Evolutionary conservation across 1,140 invertebrate species (phyloP).

Genomic region (Zaprionus taronus): DNA sequence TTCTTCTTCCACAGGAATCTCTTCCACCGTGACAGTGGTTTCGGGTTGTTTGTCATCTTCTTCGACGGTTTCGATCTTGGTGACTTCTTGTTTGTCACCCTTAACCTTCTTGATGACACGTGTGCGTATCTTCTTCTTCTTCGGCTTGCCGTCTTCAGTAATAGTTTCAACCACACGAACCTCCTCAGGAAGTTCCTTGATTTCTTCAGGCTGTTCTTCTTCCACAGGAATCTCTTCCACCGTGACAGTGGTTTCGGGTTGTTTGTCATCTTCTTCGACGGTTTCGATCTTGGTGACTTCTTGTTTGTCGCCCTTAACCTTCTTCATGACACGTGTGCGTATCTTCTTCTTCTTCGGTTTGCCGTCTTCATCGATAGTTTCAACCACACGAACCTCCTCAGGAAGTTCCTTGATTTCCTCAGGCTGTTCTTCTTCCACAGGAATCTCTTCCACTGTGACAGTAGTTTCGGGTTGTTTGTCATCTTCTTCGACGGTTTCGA

Average conservation of each 20-base stretch:
- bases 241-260: slow-evolving; percentile 70
- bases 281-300: slow-evolving; percentile 83
- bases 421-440: slow-evolving; percentile 27
- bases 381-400: slow-evolving; percentile 29
- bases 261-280: slow-evolving; percentile 81
- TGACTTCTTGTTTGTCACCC: slow-evolving; percentile 74
- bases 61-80: slow-evolving; percentile 81
- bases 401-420: slow-evolving; percentile 37
- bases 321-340: slow-evolving; percentile 68
- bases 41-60: slow-evolving; percentile 80
- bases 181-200: slow-evolving; percentile 37
- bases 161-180: slow-evolving; percentile 17
- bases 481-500: slow-evolving; percentile 84
- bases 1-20: slow-evolving; percentile 28
- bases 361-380: slow-evolving; percentile 15
- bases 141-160: slow-evolving; percentile 20
- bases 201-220: slow-evolving; percentile 26
- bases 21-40: slow-evolving; percentile 65
- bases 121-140: slow-evolving; percentile 56
- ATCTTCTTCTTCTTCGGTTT: slow-evolving; percentile 39
- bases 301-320: slow-evolving; percentile 71
- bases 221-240: slow-evolving; percentile 48
- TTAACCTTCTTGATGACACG: slow-evolving; percentile 71
- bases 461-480: slow-evolving; percentile 76
- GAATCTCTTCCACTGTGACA: slow-evolving; percentile 55